Base-by-base conservation (phyloP, 2,888 invertebrate genomes). In the Pseudanteris insignis region DNA sequence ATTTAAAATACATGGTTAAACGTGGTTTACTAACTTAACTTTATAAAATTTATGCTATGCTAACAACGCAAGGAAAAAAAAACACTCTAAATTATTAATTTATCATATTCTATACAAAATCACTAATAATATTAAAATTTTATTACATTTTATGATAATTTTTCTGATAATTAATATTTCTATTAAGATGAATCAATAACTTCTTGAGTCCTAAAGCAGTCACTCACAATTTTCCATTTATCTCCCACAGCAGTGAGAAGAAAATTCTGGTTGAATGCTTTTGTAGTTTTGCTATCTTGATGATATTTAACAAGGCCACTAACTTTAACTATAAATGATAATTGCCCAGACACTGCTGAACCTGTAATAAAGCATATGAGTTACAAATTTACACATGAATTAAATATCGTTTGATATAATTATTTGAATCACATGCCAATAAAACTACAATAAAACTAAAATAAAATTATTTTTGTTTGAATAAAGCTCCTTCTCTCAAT, bases 171-270 rank as follows among this genome's bases (percentile, higher is more conserved):
- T 18, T 18, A 4, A 18, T 18, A 18, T 4, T 18, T 13, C 9
- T 32, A 10, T 46, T 12, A 47, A 2, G 44, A 47, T 14, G 50
- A 46, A 4, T 77, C 73, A 21, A 71, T 11, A 2, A 70, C 46
- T 66, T 78, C 91, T 83, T 92, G 91, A 67, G 91, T 83, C 73
- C 95, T 84, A 71, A 93, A 94, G 70, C 89, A 90, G 76, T 96
- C 95, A 30, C 90, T 91, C 7, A 92, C 92, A 67, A 96, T 91
- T 81, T 95, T 95, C 95, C 95, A 96, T 75, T 94, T 94, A 66
- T 92, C 92, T 9, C 88, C 91, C 63, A 91, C 87, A 2, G 92
- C 92, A 0, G 94, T 93, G 43, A 96, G 88, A 14, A 94, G 83
- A 75, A 96, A 95, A 25, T 89, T 91, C 80, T 96, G 93, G 72